Conservation (phyloP, 2,888 invertebrate species). For the Drosophila paramelanica region DNA sequence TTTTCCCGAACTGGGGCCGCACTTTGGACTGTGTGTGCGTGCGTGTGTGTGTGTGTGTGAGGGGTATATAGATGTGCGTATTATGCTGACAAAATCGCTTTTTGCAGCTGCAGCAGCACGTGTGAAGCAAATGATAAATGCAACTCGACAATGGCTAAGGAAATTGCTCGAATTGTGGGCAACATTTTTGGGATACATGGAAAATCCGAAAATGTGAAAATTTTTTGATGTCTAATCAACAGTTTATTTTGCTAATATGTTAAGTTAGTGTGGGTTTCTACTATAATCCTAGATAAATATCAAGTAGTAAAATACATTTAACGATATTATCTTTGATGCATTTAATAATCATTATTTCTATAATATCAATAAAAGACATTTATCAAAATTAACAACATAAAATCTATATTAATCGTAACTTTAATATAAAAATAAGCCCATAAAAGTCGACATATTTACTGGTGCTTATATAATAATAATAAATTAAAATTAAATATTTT, state of each 20-base stretch:
- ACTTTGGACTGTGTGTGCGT: not conserved
- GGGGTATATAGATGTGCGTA: not conserved
- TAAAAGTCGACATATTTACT: no score
- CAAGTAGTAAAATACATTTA: no score
- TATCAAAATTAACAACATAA: not conserved
- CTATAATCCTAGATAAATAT: no score
- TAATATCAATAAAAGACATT: no score
- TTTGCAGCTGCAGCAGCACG: not conserved
- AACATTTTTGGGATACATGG: not conserved
- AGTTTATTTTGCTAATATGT: no score
- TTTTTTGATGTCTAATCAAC: not conserved
- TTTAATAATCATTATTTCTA: no score
- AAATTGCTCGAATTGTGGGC: constrained; percentile 4
- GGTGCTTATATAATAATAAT: no score
- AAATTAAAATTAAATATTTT: no score
- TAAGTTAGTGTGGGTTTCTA: no score
- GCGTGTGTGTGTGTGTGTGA: not conserved
- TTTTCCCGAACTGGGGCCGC: constrained; percentile 9
- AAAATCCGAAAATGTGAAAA: constrained; percentile 1
- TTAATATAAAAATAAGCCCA: no score
- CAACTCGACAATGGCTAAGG: not conserved
- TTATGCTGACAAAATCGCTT: constrained; percentile 5
- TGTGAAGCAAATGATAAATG: constrained; percentile 12
- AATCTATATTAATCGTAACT: no score
- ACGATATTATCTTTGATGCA: no score